Conservation (phyloP, 2,797 vertebrate genomes). For the Darevskia mixta region DNA sequence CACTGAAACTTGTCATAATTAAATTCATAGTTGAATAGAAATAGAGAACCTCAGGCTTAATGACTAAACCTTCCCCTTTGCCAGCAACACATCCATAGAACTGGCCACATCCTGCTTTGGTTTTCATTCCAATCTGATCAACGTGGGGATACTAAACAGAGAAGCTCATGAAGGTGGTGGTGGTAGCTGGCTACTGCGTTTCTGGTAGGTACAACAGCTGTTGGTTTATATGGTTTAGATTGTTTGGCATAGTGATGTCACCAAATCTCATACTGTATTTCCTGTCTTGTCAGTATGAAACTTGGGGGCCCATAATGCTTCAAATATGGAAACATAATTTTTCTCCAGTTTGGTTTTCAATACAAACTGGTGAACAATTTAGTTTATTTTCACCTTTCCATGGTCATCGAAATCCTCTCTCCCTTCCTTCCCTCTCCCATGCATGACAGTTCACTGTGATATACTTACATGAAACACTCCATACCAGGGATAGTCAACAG, state of each 20-base stretch:
- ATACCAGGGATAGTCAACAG: not conserved
- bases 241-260: not conserved
- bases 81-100: not conserved
- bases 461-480: not conserved
- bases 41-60: not conserved
- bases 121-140: not conserved
- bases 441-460: not conserved
- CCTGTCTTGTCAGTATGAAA: not conserved
- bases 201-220: not conserved
- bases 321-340: not conserved
- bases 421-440: not conserved
- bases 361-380: not conserved
- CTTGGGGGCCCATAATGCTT: not conserved
- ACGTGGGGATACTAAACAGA: not conserved
- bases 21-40: not conserved
- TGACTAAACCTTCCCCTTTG: not conserved
- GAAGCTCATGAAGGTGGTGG: not conserved
- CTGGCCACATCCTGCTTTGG: not conserved
- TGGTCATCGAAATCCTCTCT: not conserved
- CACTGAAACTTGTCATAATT: not conserved
- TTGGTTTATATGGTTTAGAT: not conserved
- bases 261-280: not conserved
- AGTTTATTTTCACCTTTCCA: not conserved
- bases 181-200: not conserved
- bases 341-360: not conserved